Percentiles rank a stretch among this genome's conserved stretches.
Conservation (phyloP, 64 coral and sea anemone species). For the Pocillopora verrucosa region DNA sequence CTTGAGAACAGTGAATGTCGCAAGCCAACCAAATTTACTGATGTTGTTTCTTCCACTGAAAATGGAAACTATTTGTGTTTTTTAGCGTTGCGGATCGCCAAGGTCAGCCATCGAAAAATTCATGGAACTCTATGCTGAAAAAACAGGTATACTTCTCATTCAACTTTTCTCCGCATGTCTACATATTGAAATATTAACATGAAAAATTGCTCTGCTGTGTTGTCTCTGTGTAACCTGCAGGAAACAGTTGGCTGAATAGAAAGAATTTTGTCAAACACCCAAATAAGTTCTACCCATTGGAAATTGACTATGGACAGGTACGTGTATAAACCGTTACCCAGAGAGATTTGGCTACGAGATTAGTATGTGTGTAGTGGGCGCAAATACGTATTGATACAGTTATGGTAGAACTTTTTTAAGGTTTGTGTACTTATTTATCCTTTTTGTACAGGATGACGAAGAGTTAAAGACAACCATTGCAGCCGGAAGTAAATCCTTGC, state of each 20-base stretch:
- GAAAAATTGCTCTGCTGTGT: background rate
- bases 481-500: constrained; percentile 77
- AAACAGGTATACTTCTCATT: constrained; percentile 54
- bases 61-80: background rate
- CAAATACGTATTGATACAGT: no score
- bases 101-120: constrained; percentile 54
- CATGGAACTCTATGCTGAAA: constrained; percentile 73
- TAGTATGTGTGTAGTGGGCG: no score
- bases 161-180: no score
- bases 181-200: background rate
- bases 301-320: constrained; percentile 99
- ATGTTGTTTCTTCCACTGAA: background rate
- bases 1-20: no score
- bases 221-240: constrained; percentile 30
- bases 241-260: constrained; percentile 84
- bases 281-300: constrained; percentile 89
- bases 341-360: background rate
- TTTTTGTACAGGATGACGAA: constrained; percentile 64
- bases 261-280: constrained; percentile 90
- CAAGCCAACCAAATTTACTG: background rate
- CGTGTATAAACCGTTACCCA: background rate
- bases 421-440: background rate
- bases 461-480: constrained; percentile 69
- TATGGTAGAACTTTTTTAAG: background rate
- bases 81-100: constrained; percentile 22